Evolutionary conservation across 35 echinoderm and acorn worm genomes (phyloP).

Genomic region (Heliocidaris erythrogramma): DNA sequence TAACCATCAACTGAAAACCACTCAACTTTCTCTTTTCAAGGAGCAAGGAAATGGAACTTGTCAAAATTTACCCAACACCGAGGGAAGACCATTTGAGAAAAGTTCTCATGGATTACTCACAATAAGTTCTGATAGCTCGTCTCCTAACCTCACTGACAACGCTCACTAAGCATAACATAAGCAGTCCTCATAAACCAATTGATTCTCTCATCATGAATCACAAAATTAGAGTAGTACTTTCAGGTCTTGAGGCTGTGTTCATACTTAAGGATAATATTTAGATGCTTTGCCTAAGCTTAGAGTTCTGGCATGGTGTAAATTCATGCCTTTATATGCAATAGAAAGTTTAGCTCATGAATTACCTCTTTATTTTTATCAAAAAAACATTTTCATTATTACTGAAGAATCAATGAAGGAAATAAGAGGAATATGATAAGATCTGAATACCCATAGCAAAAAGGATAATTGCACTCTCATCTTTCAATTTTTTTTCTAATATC

Average conservation of each 20-base stretch:
- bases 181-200: not conserved
- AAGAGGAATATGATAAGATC: not conserved
- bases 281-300: not conserved
- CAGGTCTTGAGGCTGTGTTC: not conserved
- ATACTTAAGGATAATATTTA: not conserved
- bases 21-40: not conserved
- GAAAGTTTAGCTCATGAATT: not conserved
- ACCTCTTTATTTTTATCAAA: too few species aligned
- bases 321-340: not conserved
- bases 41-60: not conserved
- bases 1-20: not conserved
- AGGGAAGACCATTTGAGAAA: not conserved
- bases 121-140: not conserved
- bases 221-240: not conserved
- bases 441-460: not conserved
- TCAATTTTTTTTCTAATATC: not conserved
- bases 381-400: too few species aligned
- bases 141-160: not conserved
- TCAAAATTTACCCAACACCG: not conserved
- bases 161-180: not conserved
- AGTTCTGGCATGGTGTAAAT: not conserved
- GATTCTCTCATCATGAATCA: conserved; percentile 2
- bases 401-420: not conserved
- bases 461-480: not conserved
- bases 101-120: not conserved